These are phyloP conservation scores for Diogma glabrata DNA, from an alignment of 2,888 invertebrate species.

Conservation along the genomic window DNA sequence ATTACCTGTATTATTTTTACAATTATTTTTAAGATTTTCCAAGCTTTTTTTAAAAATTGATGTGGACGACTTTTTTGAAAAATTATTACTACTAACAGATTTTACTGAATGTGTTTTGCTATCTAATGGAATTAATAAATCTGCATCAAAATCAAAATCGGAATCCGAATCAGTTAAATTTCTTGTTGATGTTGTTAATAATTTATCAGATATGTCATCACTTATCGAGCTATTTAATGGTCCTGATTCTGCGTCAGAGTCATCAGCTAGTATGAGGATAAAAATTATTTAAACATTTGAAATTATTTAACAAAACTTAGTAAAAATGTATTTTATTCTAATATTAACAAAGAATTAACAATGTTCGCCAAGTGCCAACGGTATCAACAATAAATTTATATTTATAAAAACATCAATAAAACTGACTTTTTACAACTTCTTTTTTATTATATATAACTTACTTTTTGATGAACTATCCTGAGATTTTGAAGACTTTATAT, in stretches of 20 bases:
- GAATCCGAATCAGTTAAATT: conserved; percentile 18
- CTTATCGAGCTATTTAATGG: conserved; percentile 27
- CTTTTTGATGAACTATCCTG: conserved; percentile 12
- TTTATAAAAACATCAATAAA: no score
- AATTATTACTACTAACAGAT: conserved; percentile 27
- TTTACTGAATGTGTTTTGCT: conserved; percentile 6
- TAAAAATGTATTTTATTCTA: no score
- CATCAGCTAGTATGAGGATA: conserved; percentile 22
- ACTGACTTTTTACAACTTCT: no score
- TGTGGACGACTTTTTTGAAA: conserved; percentile 27
- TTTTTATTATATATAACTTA: conserved; percentile 4
- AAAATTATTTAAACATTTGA: no score
- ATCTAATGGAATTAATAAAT: conserved; percentile 25
- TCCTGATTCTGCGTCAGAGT: conserved; percentile 29
- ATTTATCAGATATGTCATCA: conserved; percentile 27
- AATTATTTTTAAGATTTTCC: conserved; percentile 11
- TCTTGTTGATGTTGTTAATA: not conserved
- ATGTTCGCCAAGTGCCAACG: no score
- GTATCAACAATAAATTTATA: no score
- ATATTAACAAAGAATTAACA: no score
- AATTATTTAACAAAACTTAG: no score
- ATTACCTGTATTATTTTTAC: no score
- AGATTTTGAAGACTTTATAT: conserved; percentile 34
- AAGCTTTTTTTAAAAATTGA: conserved; percentile 23
- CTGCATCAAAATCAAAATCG: conserved; percentile 30